Conservation (phyloP, 1,140 invertebrate genomes). For the Drosophila nikananu region DNA sequence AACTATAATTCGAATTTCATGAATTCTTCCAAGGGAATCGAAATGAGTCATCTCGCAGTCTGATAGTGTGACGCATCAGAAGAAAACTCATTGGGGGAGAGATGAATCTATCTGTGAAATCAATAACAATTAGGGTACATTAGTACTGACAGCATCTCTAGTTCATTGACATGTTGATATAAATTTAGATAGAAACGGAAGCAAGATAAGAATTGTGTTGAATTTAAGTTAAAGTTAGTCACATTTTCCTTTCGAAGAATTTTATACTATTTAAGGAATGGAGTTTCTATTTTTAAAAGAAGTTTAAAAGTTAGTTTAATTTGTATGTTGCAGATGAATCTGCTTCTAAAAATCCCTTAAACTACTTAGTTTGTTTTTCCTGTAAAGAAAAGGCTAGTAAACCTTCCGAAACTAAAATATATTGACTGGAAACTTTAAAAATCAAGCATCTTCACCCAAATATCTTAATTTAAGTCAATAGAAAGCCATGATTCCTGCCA, state of each 20-base stretch:
- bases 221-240: not conserved
- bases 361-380: no score
- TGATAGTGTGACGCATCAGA: constrained; percentile 51
- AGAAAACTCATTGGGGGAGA: not conserved
- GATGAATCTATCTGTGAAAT: not conserved
- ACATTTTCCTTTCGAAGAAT: not conserved
- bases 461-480: not conserved
- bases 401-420: not conserved
- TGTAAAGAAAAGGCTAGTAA: no score
- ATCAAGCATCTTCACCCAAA: no score
- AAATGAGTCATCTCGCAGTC: constrained; percentile 48
- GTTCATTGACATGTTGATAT: not conserved
- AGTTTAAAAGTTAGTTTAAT: no score
- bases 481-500: not conserved
- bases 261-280: not conserved
- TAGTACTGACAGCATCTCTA: constrained; percentile 12
- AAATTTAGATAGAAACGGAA: not conserved
- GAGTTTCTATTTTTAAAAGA: not conserved
- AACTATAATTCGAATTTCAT: constrained; percentile 55
- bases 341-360: not conserved
- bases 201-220: not conserved
- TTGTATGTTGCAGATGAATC: no score
- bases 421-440: not conserved
- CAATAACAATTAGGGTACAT: constrained; percentile 6
- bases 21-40: constrained; percentile 52